These are phyloP conservation scores for Portunus trituberculatus DNA, from an alignment of 1,140 invertebrate species.

Conservation along the genomic window DNA sequence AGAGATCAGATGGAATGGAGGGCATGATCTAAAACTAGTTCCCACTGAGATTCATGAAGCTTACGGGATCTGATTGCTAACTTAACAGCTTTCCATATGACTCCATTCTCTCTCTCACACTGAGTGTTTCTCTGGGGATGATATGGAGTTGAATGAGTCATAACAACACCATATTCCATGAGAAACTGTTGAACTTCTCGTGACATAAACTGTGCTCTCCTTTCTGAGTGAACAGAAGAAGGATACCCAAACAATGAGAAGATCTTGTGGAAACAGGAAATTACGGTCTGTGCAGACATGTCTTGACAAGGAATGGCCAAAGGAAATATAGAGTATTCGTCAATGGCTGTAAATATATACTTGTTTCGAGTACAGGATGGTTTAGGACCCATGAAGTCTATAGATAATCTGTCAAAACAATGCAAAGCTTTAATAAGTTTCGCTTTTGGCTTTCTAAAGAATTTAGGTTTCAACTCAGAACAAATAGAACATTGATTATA, in stretches of 20 bases:
- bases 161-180: background rate
- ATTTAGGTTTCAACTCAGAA: background rate
- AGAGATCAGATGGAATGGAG: too few species aligned
- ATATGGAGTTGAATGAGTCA: background rate
- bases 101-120: background rate
- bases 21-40: too few species aligned
- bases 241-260: too few species aligned
- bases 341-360: background rate
- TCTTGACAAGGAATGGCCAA: background rate
- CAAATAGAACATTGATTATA: too few species aligned
- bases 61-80: background rate
- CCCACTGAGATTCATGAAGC: background rate
- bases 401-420: background rate
- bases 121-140: background rate
- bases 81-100: background rate
- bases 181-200: too few species aligned
- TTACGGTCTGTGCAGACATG: background rate
- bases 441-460: background rate
- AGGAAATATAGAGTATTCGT: background rate
- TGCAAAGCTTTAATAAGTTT: background rate
- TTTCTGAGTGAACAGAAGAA: too few species aligned
- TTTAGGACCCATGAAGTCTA: constrained; percentile 20
- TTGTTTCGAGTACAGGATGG: background rate
- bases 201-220: too few species aligned
- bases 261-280: too few species aligned